Percentiles rank a stretch among this genome's conserved stretches.
Evolutionary conservation across 2,797 vertebrate species (phyloP).

Genomic region (Sibirionetta formosa): DNA sequence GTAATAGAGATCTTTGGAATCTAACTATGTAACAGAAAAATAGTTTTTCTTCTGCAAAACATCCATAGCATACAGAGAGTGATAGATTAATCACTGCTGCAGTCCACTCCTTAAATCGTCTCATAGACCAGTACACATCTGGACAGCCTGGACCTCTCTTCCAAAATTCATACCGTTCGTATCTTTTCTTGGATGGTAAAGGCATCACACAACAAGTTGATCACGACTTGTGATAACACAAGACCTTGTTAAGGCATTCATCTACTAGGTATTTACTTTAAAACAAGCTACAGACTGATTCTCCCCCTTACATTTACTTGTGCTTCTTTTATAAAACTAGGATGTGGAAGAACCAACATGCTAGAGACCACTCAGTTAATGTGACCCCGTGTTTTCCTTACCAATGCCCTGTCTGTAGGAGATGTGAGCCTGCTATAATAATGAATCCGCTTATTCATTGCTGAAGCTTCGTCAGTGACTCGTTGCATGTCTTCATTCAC

Average conservation of each 20-base stretch:
- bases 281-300: background rate
- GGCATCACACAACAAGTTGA: background rate
- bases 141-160: background rate
- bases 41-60: background rate
- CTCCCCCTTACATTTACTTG: background rate
- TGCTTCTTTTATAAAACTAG: background rate
- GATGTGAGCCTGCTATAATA: conserved; percentile 91
- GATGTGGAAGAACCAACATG: background rate
- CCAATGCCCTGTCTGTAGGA: conserved; percentile 92
- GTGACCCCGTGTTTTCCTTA: conserved; percentile 70
- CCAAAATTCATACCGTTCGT: background rate
- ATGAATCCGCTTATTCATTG: conserved; percentile 94
- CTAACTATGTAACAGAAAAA: background rate
- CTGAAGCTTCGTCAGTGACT: conserved; percentile 92
- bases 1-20: fast-evolving
- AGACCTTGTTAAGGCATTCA: background rate
- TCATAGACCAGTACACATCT: background rate
- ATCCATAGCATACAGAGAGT: background rate
- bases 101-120: background rate
- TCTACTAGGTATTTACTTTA: background rate
- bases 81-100: background rate
- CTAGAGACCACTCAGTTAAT: background rate
- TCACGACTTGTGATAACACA: background rate
- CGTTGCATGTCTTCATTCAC: conserved; percentile 81
- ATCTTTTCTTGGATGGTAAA: background rate